phyloP scores from a whole-genome alignment of 2,888 invertebrate genomes.

The Nymphalis urticae region DNA sequence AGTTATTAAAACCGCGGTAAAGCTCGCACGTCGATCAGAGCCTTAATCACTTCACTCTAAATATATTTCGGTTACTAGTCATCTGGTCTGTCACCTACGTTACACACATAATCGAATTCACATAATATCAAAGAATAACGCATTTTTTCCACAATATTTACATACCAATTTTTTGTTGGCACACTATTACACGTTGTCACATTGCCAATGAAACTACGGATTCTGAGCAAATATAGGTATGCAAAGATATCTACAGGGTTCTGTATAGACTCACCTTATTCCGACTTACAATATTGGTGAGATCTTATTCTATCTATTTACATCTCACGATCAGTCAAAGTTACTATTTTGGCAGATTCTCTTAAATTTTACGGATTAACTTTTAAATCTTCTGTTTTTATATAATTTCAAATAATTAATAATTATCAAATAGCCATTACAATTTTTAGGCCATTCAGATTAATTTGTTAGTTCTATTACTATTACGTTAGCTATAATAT shows the following conservation, averaged over 20 bases:
- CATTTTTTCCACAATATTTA: conserved; percentile 41
- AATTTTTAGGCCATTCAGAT: conserved; percentile 37
- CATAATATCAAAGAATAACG: conserved; percentile 51
- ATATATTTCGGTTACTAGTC: not conserved
- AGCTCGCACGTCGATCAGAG: too few species aligned
- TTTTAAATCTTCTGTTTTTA: conserved; percentile 27
- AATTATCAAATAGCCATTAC: conserved; percentile 26
- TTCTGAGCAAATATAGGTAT: conserved; percentile 82
- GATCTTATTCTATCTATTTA: conserved; percentile 76
- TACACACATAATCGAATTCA: conserved; percentile 30
- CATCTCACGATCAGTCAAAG: conserved; percentile 80
- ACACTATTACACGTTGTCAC: conserved; percentile 72
- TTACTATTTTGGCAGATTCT: conserved; percentile 75
- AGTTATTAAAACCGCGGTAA: too few species aligned
- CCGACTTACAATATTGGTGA: conserved; percentile 70
- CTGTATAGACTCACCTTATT: conserved; percentile 61
- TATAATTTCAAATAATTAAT: conserved; percentile 30
- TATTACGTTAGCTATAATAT: conserved; percentile 26
- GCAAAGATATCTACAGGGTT: conserved; percentile 75
- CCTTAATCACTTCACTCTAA: not conserved
- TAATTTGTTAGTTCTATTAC: conserved; percentile 50
- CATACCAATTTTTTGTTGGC: conserved; percentile 61
- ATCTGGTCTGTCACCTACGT: not conserved
- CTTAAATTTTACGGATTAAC: conserved; percentile 40
- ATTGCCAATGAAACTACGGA: conserved; percentile 64